Evolutionary conservation across 2,888 invertebrate species (phyloP).

Genomic region (Trachelus troglodyta): DNA sequence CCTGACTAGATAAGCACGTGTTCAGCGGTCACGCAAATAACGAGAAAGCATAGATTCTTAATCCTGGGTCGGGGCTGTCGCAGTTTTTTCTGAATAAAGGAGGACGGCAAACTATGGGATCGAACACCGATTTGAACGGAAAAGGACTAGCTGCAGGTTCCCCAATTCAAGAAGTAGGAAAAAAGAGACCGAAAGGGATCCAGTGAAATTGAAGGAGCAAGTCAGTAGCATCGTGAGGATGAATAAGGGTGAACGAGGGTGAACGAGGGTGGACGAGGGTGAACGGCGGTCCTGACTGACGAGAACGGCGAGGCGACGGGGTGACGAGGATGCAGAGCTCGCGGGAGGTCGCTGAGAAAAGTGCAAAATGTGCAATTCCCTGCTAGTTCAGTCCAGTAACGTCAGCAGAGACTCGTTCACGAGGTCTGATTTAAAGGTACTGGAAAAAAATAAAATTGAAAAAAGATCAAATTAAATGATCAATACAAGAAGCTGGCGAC

Average conservation of each 20-base stretch:
- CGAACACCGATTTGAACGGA: no score
- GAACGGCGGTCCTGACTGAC: slow-evolving; percentile 4
- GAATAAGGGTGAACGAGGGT: slow-evolving; percentile 12
- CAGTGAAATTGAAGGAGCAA: no score
- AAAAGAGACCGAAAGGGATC: no score
- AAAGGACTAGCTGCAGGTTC: no score
- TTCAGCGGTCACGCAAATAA: no score
- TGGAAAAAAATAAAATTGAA: neutral
- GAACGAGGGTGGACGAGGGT: slow-evolving; percentile 5
- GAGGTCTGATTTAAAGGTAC: neutral
- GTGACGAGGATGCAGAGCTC: neutral
- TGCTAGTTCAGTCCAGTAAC: neutral
- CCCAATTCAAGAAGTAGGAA: no score
- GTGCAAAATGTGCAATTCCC: slow-evolving; percentile 60
- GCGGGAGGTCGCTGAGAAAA: slow-evolving; percentile 42
- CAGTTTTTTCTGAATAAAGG: no score
- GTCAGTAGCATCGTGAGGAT: neutral
- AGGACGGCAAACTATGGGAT: no score
- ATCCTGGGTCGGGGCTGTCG: no score
- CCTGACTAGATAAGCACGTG: no score
- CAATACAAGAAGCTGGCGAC: no score
- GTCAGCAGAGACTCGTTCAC: slow-evolving; percentile 6
- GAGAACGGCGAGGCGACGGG: neutral
- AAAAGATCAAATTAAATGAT: neutral
- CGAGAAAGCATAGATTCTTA: no score